A percentile compares a stretch with the other conserved stretches of the same genome.
phyloP scores from a whole-genome alignment of 1,140 invertebrate genomes.

The Drosophila albomicans region DNA sequence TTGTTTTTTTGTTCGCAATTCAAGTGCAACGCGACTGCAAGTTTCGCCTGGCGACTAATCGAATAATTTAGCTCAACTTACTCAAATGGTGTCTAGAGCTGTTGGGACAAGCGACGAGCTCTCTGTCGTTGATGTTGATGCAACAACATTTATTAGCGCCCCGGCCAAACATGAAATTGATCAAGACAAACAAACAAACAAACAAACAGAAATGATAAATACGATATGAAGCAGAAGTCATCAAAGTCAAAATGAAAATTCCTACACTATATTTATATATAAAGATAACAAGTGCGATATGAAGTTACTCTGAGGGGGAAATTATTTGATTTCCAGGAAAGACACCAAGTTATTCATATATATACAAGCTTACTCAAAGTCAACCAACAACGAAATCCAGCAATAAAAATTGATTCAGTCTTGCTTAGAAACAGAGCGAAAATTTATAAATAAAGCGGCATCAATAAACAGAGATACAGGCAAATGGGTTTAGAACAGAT shows the following conservation, averaged over 20 bases:
- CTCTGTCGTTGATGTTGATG: neutral
- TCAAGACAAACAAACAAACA: neutral
- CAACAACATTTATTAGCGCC: slow-evolving; percentile 11
- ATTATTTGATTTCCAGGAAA: neutral
- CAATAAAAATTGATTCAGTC: too few relatives aligned
- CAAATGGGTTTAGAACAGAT: too few relatives aligned
- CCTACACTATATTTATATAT: neutral
- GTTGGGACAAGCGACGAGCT: neutral
- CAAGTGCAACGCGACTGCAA: slow-evolving; percentile 35
- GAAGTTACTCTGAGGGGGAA: neutral
- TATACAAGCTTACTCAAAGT: too few relatives aligned
- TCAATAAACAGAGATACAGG: too few relatives aligned
- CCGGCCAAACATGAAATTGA: slow-evolving; percentile 2
- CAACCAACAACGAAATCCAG: too few relatives aligned
- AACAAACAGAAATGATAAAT: neutral
- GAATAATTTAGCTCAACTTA: slow-evolving; percentile 68
- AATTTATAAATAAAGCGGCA: too few relatives aligned
- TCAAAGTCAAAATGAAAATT: neutral
- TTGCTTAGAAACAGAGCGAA: too few relatives aligned
- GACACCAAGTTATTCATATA: neutral
- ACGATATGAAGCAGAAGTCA: neutral
- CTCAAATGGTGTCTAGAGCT: neutral
- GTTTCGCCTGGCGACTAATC: slow-evolving; percentile 53
- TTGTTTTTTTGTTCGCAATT: slow-evolving; percentile 5
- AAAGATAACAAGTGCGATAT: neutral